These are phyloP conservation scores for Synergus gifuensis DNA, from an alignment of 2,888 invertebrate species.

Conservation along the genomic window DNA sequence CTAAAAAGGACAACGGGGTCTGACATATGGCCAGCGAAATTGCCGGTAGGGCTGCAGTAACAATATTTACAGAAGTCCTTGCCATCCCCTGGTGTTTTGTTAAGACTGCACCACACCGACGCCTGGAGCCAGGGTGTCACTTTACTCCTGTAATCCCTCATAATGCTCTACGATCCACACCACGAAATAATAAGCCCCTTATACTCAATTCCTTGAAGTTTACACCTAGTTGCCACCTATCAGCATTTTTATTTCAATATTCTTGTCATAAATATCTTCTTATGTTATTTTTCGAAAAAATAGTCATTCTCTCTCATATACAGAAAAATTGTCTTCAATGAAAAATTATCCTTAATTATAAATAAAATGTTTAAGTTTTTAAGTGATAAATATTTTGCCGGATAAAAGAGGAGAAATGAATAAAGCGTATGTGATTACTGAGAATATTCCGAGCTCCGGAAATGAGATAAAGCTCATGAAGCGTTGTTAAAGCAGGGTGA, in stretches of 20 bases:
- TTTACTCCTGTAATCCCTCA: constrained; percentile 73
- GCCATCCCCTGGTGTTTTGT: constrained; percentile 75
- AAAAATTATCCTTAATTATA: too few species aligned
- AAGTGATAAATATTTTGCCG: neutral
- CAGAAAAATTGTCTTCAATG: too few species aligned
- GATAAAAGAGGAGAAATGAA: neutral
- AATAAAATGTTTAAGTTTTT: neutral
- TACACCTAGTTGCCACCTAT: constrained; percentile 72
- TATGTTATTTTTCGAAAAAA: too few species aligned
- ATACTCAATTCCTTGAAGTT: constrained; percentile 75
- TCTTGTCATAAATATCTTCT: constrained; percentile 21
- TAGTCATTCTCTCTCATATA: too few species aligned
- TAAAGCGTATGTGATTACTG: neutral
- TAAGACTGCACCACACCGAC: constrained; percentile 71
- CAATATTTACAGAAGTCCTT: constrained; percentile 76
- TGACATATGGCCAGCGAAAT: constrained; percentile 76
- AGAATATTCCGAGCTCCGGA: neutral
- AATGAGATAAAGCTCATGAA: constrained; percentile 34
- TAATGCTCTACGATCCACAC: constrained; percentile 73
- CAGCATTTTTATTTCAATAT: constrained; percentile 75
- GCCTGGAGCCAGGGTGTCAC: constrained; percentile 71
- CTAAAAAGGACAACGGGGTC: constrained; percentile 67
- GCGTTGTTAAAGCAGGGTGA: constrained; percentile 27
- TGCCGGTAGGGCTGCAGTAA: constrained; percentile 75
- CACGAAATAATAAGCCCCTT: constrained; percentile 71